A percentile compares a stretch with the other conserved stretches of the same genome.
phyloP scores from a whole-genome alignment of 37 sponge, comb jelly and placozoan genomes.

The Hormiphora californensis region DNA sequence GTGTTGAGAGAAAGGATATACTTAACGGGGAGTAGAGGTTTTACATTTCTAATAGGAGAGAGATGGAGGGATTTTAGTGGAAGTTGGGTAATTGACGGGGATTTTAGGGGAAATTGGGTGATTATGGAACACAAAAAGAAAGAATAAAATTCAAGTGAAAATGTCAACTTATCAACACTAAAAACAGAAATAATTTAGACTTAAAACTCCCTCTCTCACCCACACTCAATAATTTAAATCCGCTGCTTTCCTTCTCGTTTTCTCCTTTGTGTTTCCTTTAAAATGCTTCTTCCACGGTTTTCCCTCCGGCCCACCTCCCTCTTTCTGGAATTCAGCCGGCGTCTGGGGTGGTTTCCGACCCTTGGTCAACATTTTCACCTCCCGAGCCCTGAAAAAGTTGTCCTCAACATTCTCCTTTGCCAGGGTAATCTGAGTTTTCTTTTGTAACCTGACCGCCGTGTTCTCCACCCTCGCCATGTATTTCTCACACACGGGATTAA shows the following conservation, averaged over 20 bases:
- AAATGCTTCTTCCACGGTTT: slow-evolving; percentile 92
- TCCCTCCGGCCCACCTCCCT: neutral
- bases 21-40: too few species aligned
- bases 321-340: neutral
- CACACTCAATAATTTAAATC: slow-evolving; percentile 23
- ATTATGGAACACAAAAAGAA: neutral
- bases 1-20: too few species aligned
- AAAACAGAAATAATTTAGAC: neutral
- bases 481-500: slow-evolving; percentile 58
- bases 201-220: neutral
- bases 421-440: slow-evolving; percentile 29
- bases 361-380: slow-evolving; percentile 8
- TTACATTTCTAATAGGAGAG: too few species aligned
- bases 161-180: neutral
- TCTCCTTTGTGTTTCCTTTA: slow-evolving; percentile 78
- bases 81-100: too few species aligned
- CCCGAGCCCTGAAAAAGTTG: slow-evolving; percentile 31
- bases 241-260: slow-evolving; percentile 58
- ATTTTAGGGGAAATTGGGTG: too few species aligned
- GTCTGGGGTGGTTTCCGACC: neutral
- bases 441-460: neutral
- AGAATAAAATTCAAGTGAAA: neutral
- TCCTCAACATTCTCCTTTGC: neutral
- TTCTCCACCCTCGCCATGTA: slow-evolving; percentile 19
- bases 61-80: too few species aligned